Base-by-base conservation (phyloP, 2,888 invertebrate species). In the Monopis laevigella region DNA sequence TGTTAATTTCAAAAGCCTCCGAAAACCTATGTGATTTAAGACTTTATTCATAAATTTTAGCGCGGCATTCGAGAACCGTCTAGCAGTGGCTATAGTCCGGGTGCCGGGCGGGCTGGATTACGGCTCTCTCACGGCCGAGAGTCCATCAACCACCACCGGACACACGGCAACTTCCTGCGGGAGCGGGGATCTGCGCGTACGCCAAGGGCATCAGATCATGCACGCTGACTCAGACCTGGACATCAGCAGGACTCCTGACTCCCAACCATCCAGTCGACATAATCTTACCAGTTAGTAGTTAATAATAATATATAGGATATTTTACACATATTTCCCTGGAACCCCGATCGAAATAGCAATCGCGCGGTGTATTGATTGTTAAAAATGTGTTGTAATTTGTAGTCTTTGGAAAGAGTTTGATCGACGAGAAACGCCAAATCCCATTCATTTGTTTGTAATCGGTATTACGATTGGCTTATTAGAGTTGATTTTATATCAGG, bases 31-130 rank as follows among this genome's bases (percentile, higher is more conserved):
- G n/a, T n/a, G n/a, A n/a, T n/a, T n/a, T n/a, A n/a, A n/a, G 8
- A 29, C 12, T 29, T 29, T 29, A 32, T 32, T 14, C 11, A 6
- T 45, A 44, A 45, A 41, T 54, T 63, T 29, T 57, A 90, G 96
- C 64, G 90, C 95, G 52, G 94, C 97, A 0, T 96, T 98, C 67
- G 96, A 98, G 56, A 88, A 92, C 57, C 90, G 95, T 36, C 83
- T 96, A 55, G 92, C 96, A 0, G 93, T 98, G 3, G 92, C 92
- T 0, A 92, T 99, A 48, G 72, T 98, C 5, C 87, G 97, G 16
- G 83, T 96, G 18, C 82, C 88, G 1, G 90, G 90, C 51, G 98
- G 98, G 1, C 77, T 98, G 41, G 95, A 97, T 75, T 92, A 88
- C 65, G 85, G 88, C 4, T 71, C 72, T 29, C 59, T 77, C 44